Evolutionary conservation across 2,113 vertebrate genomes (phyloP), one percentile per base, ranked within the genome.

Genomic region (Vidua macroura): DNA sequence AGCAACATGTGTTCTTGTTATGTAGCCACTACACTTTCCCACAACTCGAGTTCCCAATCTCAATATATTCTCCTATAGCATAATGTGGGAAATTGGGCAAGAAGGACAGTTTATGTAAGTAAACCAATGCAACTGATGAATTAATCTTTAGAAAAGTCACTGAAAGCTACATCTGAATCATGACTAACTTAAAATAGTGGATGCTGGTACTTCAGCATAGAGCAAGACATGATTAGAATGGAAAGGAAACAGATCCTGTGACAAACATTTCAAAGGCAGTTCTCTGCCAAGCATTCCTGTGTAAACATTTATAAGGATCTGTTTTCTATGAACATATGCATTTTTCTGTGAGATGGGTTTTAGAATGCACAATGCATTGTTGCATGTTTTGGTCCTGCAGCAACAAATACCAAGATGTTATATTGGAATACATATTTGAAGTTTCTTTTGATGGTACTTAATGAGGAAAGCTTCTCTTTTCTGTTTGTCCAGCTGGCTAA

Each of bases 381-480:
- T 83, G 60, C 58, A 13, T 74, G 30, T 59, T 69, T 62, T 31
- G n/a, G 37, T 76, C 80, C 68, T 83, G 56, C 64, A 83, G 59
- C 37, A 85, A 20, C 76, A 81, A 92, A 88, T 59, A 41, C 13
- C 23, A 37, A 68, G 72, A 7, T 56, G 27, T 56, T 88, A 73
- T 60, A 48, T 25, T 69, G 68, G 52, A 86, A 81, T 73, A 37
- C 28, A n/a, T 23, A 58, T 83, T 86, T 62, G 62, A 86, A 63
- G 48, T 67, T 92, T 77, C n/a, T 78, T 56, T 62, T 92, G 76
- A 92, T 20, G 9, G 92, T 76, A 64, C 58, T 88, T 88, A 91
- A 83, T 88, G 55, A 86, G 82, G 62, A 90, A 90, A 86, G 31
- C 63, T 92, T 80, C 49, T 76, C 49, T 77, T 31, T 95, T 67